These are phyloP conservation scores for Idris sp. DNA, from an alignment of 1,140 invertebrate genomes.

Conservation along the genomic window DNA sequence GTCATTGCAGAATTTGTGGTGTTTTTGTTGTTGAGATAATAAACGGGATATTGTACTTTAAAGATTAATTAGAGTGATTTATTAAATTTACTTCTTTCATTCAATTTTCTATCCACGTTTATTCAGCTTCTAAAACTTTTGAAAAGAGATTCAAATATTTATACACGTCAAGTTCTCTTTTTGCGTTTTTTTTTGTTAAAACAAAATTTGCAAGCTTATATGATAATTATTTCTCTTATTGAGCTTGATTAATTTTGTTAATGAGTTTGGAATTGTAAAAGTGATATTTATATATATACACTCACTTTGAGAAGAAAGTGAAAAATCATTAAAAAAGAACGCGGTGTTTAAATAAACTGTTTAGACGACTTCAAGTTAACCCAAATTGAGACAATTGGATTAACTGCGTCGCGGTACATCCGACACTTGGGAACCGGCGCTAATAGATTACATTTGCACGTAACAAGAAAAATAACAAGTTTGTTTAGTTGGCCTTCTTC, in stretches of 20 bases:
- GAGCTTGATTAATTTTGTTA: too few species aligned
- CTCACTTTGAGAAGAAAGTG: conserved; percentile 66
- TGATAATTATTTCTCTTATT: too few species aligned
- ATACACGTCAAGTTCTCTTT: too few species aligned
- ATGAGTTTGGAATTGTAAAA: too few species aligned
- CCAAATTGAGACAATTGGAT: conserved; percentile 78
- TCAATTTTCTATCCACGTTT: too few species aligned
- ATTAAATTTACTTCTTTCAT: too few species aligned
- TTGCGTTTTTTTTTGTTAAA: too few species aligned
- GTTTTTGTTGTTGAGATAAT: conserved; percentile 22
- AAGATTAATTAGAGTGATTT: conserved; percentile 33
- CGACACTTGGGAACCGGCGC: conserved; percentile 77
- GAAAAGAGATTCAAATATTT: too few species aligned
- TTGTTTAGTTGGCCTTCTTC: conserved; percentile 65
- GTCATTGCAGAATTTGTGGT: conserved; percentile 32
- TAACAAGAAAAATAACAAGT: conserved; percentile 63
- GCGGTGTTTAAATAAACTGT: conserved; percentile 76
- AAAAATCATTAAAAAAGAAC: conserved; percentile 68
- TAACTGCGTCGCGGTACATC: conserved; percentile 74
- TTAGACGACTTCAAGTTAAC: conserved; percentile 79
- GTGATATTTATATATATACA: too few species aligned
- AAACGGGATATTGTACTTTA: conserved; percentile 12
- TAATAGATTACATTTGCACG: conserved; percentile 59
- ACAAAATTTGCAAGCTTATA: too few species aligned
- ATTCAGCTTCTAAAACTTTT: too few species aligned